Percentiles rank a stretch among this genome's conserved stretches.
These are phyloP conservation scores for Illadopsis cleaveri DNA, from an alignment of 2,113 vertebrate genomes.

Conservation along the genomic window DNA sequence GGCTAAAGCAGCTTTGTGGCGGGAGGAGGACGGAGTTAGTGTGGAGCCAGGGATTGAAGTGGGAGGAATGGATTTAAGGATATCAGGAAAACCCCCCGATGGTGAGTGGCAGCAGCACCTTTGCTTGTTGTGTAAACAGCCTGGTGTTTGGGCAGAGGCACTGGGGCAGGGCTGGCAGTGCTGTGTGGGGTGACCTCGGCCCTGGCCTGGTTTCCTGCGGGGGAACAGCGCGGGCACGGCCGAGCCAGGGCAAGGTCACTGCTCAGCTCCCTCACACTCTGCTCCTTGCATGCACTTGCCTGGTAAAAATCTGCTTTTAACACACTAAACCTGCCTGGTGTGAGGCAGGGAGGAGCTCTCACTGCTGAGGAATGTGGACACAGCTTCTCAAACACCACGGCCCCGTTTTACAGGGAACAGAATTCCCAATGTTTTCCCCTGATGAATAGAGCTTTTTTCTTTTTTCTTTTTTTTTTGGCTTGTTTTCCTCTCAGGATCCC, in stretches of 20 bases:
- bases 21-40: constrained; percentile 54
- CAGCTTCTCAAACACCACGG: not conserved
- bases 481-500: not conserved
- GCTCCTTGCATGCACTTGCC: not conserved
- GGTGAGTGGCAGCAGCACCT: constrained; percentile 57
- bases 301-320: not conserved
- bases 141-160: not conserved
- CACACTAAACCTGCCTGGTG: not conserved
- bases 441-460: not conserved
- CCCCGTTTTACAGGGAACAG: not conserved
- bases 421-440: not conserved
- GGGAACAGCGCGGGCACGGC: not conserved
- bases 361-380: not conserved
- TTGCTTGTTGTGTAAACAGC: not conserved
- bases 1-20: constrained; percentile 34
- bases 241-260: not conserved
- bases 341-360: not conserved
- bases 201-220: not conserved
- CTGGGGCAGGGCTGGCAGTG: not conserved
- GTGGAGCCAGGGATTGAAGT: constrained; percentile 44
- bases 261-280: not conserved
- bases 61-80: constrained; percentile 16
- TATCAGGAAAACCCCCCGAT: not conserved
- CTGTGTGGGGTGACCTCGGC: not conserved
- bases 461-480: not conserved